Evolutionary conservation across 2,113 vertebrate species (phyloP), one percentile per base, ranked within the genome.

Genomic region (Benitochromis conjunctus): DNA sequence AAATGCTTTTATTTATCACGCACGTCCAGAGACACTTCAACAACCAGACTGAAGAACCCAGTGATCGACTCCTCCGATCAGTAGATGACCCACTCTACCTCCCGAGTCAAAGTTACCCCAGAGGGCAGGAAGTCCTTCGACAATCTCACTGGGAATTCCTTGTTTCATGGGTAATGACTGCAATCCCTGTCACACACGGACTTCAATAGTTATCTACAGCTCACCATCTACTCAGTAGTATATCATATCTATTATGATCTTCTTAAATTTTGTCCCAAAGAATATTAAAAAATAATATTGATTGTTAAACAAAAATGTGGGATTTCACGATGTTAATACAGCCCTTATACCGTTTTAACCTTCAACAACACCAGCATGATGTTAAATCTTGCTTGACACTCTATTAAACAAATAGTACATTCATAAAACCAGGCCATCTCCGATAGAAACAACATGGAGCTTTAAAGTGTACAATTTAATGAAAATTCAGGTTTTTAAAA

Each of bases 301-400:
- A 69, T 34, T 3, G 36, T 43, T 38, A 0, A 64, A 38, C 60
- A 38, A 38, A 38, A n/a, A n/a, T n/a, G n/a, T n/a, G n/a, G n/a
- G n/a, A 38, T n/a, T 69, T 64, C 62, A 24, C 64, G 24, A 69
- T 4, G 5, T 66, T 66, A 41, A 8, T 66, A 41, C 19, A 66
- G 34, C 34, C 34, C 62, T 41, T 41, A 66, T 21, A 66, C 0
- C 0, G 0, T 36, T 66, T 66, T 66, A 41, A 11, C 0, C n/a
- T 24, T 69, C 64, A 24, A 43, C 41, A 69, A 43, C 11, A 66
- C n/a, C 38, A 7, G 3, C 21, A 19, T 41, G 0, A 66, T 38
- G 38, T 41, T 41, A 41, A 41, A 11, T 41, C 9, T 38, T 41
- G 62, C 60, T 21, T 8, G 11, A 64, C 6, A 21, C 34, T 38